Evolutionary conservation across 2,113 vertebrate species (phyloP).

Genomic region (Zapornia atra): DNA sequence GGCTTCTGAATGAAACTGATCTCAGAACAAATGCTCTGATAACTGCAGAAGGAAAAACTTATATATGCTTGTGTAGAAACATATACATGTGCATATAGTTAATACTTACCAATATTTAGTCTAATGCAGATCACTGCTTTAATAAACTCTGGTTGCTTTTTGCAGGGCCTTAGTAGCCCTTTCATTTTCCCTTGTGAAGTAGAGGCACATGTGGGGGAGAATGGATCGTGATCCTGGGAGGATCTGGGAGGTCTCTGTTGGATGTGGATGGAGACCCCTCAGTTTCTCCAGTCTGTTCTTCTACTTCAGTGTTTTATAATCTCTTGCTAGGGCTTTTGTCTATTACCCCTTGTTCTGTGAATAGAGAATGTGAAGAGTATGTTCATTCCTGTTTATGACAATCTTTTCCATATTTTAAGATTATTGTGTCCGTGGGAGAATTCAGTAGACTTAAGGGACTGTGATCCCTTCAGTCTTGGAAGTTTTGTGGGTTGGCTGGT

Average conservation of each 20-base stretch:
- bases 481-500: neutral
- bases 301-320: neutral
- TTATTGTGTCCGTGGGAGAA: neutral
- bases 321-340: neutral
- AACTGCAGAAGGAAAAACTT: neutral
- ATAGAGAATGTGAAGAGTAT: neutral
- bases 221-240: no score
- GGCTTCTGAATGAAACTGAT: neutral
- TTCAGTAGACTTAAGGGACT: neutral
- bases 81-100: neutral
- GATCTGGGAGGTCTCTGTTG: neutral
- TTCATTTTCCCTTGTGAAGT: neutral
- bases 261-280: neutral
- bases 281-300: neutral
- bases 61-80: neutral
- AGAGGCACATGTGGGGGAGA: neutral
- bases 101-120: neutral
- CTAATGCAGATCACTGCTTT: neutral
- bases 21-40: neutral
- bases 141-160: neutral
- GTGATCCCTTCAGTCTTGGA: neutral
- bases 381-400: neutral
- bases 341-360: neutral
- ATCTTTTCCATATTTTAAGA: neutral
- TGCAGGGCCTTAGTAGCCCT: neutral